Percentiles rank a stretch among this genome's conserved stretches.
phyloP scores from a whole-genome alignment of 2,888 invertebrate genomes.

The Pyralis farinalis region DNA sequence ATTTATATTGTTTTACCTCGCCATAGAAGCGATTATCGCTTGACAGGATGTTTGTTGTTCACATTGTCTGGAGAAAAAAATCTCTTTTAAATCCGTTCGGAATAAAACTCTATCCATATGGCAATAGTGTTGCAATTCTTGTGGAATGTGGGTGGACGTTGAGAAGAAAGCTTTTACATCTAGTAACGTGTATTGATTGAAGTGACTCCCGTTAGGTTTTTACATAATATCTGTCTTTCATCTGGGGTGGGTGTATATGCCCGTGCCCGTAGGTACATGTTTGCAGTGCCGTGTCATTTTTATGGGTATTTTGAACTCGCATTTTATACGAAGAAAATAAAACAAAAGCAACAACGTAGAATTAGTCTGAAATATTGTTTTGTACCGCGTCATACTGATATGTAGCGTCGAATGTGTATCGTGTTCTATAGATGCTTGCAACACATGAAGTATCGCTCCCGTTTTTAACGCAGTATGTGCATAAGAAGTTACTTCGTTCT shows the following conservation, averaged over 20 bases:
- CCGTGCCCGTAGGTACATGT: conserved; percentile 43
- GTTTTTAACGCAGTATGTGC: no score
- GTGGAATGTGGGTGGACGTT: conserved; percentile 16
- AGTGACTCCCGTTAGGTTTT: conserved; percentile 77
- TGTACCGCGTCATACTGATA: no score
- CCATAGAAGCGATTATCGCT: conserved; percentile 52
- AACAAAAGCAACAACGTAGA: neutral
- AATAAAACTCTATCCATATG: conserved; percentile 33
- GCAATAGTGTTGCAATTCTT: conserved; percentile 39
- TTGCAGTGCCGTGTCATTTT: conserved; percentile 33
- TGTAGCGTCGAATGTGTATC: no score
- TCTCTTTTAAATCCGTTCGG: conserved; percentile 21
- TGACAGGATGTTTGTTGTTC: conserved; percentile 58
- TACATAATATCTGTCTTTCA: conserved; percentile 77
- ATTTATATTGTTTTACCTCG: conserved; percentile 40
- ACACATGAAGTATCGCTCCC: no score
- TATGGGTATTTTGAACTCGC: conserved; percentile 31
- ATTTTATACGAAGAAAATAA: conserved; percentile 8
- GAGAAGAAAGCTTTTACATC: conserved; percentile 70
- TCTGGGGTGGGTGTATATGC: conserved; percentile 57
- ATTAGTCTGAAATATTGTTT: no score
- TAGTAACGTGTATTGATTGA: conserved; percentile 79
- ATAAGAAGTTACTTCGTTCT: no score
- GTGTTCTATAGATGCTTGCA: no score
- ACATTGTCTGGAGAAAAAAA: conserved; percentile 58